Percentiles rank a stretch among this genome's conserved stretches.
phyloP scores from a whole-genome alignment of 2,113 vertebrate species.

The Nymphicus hollandicus region DNA sequence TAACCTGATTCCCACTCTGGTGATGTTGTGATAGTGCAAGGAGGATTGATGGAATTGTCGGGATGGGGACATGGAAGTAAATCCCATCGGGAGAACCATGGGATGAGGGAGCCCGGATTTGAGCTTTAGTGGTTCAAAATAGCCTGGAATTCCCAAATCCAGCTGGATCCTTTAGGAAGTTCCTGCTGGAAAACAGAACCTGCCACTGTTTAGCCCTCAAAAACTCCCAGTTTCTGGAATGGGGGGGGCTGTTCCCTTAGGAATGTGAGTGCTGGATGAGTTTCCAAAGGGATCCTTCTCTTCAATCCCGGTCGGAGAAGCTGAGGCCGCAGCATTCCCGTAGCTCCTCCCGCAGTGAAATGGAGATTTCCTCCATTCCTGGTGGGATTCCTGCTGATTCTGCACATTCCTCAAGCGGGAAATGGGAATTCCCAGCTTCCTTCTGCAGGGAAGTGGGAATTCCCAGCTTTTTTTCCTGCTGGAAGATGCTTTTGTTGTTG shows the following conservation, averaged over 20 bases:
- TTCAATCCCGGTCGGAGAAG: background rate
- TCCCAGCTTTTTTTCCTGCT: background rate
- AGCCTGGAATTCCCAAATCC: background rate
- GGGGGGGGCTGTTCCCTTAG: background rate
- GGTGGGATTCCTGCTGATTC: background rate
- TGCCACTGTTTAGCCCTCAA: background rate
- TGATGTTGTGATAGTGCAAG: background rate
- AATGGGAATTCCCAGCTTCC: background rate
- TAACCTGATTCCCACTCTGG: background rate
- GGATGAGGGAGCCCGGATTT: background rate
- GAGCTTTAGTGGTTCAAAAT: background rate
- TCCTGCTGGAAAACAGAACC: background rate
- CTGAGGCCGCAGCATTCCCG: background rate
- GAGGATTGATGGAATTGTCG: background rate
- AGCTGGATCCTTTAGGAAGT: background rate
- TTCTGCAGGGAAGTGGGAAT: background rate
- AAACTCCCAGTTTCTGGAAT: background rate
- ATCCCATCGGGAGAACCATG: background rate
- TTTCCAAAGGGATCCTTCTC: background rate
- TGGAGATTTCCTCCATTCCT: background rate
- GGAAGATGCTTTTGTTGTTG: background rate
- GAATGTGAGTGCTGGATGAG: background rate
- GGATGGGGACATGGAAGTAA: background rate
- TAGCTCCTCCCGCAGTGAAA: too few relatives aligned
- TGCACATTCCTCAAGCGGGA: too few relatives aligned